Percentiles rank a stretch among this genome's conserved stretches.
Evolutionary conservation across 2,888 invertebrate species (phyloP).

Genomic region (Platycheirus albimanus): DNA sequence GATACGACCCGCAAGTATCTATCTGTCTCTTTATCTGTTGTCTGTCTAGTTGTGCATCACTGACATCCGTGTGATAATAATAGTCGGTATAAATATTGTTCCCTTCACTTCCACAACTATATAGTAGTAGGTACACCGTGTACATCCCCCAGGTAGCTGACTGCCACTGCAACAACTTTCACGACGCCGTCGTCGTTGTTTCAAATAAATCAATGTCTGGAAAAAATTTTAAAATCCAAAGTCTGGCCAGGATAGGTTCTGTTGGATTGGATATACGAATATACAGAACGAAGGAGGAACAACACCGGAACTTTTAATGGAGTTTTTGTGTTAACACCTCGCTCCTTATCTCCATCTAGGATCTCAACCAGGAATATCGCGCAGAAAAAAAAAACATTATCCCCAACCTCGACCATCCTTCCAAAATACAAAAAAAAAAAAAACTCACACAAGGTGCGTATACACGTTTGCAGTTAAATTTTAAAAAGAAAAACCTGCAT

Average conservation of each 20-base stretch:
- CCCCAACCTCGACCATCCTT: slow-evolving; percentile 8
- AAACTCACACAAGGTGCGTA: slow-evolving; percentile 32
- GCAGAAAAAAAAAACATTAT: slow-evolving; percentile 18
- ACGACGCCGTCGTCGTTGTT: slow-evolving; percentile 43
- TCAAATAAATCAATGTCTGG: slow-evolving; percentile 70
- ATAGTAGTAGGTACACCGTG: too few species aligned
- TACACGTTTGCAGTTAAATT: slow-evolving; percentile 9
- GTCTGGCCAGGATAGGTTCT: slow-evolving; percentile 40
- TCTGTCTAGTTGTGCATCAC: slow-evolving; percentile 16
- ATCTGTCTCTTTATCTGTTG: slow-evolving; percentile 9
- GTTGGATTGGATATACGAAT: slow-evolving; percentile 17
- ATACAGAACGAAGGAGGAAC: too few species aligned
- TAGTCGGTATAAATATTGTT: slow-evolving; percentile 9
- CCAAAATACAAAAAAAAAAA: too few species aligned
- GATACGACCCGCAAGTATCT: neutral
- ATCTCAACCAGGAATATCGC: slow-evolving; percentile 19
- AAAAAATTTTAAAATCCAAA: slow-evolving; percentile 51
- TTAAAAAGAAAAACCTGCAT: slow-evolving; percentile 11
- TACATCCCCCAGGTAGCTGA: slow-evolving; percentile 32
- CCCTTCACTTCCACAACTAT: slow-evolving; percentile 12
- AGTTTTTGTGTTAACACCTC: slow-evolving; percentile 72
- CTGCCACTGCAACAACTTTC: slow-evolving; percentile 56
- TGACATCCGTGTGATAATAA: slow-evolving; percentile 33
- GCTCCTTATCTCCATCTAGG: slow-evolving; percentile 56
- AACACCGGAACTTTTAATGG: slow-evolving; percentile 65